Evolutionary conservation across 1,140 invertebrate species (phyloP).

Genomic region (Tetramorium simillimum): DNA sequence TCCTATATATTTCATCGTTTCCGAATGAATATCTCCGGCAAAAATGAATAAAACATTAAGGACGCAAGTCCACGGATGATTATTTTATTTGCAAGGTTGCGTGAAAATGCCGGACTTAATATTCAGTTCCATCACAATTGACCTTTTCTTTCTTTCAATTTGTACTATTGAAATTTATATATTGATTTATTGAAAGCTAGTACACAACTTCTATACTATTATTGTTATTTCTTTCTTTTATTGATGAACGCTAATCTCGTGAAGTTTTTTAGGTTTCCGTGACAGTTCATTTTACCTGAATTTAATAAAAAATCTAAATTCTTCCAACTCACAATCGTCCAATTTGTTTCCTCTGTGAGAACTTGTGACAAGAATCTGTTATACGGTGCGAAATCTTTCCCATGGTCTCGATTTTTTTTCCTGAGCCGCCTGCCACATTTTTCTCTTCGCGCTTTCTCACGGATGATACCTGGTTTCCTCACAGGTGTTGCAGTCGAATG

Average conservation of each 20-base stretch:
- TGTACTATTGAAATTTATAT: neutral
- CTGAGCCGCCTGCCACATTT: too few species aligned
- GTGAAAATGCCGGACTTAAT: neutral
- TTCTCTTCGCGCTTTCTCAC: neutral
- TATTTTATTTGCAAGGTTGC: neutral
- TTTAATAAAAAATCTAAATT: neutral
- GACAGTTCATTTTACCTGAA: neutral
- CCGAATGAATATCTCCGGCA: neutral
- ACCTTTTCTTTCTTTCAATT: neutral
- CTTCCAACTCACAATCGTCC: too few species aligned
- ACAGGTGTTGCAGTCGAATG: neutral
- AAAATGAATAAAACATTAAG: neutral
- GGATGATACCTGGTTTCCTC: neutral
- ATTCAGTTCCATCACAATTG: conserved; percentile 5
- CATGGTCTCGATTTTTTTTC: neutral
- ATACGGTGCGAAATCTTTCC: neutral
- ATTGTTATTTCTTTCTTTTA: conserved; percentile 2
- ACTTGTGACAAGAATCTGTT: neutral
- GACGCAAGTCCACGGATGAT: neutral
- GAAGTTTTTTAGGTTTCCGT: neutral
- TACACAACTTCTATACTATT: neutral
- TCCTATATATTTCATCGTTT: neutral
- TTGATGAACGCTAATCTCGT: neutral
- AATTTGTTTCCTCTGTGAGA: neutral
- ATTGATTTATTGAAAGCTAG: neutral